These are phyloP conservation scores for Erebia epiphron DNA, from an alignment of 2,888 invertebrate species.

Conservation along the genomic window DNA sequence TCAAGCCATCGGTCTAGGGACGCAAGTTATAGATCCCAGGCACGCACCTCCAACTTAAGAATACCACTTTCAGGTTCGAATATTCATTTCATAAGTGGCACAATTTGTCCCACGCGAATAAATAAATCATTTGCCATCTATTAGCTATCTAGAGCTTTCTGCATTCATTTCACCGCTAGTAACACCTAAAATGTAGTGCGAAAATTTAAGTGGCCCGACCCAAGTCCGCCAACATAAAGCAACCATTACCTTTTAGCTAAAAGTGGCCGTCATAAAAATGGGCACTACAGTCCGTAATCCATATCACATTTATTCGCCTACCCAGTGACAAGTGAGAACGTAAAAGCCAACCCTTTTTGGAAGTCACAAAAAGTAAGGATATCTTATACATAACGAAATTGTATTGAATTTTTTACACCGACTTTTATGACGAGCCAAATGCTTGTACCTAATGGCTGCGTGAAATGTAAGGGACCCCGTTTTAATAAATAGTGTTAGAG, in stretches of 20 bases:
- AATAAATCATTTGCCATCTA: too few relatives aligned
- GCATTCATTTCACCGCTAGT: too few relatives aligned
- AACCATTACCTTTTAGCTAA: constrained; percentile 28
- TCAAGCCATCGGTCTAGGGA: too few relatives aligned
- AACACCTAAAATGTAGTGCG: not conserved
- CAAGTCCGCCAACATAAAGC: constrained; percentile 22
- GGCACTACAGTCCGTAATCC: constrained; percentile 31
- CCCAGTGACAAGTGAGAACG: constrained; percentile 35
- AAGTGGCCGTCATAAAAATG: constrained; percentile 33
- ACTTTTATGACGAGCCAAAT: constrained; percentile 33
- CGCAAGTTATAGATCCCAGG: too few relatives aligned
- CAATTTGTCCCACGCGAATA: too few relatives aligned
- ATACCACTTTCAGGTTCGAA: too few relatives aligned
- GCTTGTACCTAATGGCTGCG: constrained; percentile 28
- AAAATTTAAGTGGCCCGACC: constrained; percentile 2
- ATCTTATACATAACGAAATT: constrained; percentile 33
- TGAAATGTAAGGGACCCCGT: constrained; percentile 20
- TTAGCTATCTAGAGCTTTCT: too few relatives aligned
- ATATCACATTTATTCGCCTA: constrained; percentile 29
- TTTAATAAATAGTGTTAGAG: constrained; percentile 15
- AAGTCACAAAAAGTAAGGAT: constrained; percentile 34
- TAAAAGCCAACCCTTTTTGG: constrained; percentile 39
- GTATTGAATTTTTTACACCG: constrained; percentile 36
- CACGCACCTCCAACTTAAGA: too few relatives aligned
- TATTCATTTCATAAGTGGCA: too few relatives aligned